Base-by-base conservation (phyloP, 2,113 vertebrate species). In the Lepidothrix coronata region DNA sequence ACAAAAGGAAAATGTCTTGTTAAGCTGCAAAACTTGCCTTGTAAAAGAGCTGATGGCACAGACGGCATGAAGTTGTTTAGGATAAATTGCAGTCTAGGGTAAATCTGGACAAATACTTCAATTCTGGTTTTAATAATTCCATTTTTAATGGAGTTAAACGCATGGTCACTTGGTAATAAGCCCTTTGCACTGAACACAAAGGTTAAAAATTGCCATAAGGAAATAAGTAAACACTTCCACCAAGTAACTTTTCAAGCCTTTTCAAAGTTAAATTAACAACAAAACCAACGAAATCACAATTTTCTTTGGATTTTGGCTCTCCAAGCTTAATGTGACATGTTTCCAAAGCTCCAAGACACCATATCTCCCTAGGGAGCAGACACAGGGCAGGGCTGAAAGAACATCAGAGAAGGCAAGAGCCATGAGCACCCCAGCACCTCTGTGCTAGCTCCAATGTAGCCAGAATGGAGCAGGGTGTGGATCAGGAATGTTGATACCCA, bases 361-460 rank as follows among this genome's bases (percentile, higher is more conserved):
- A 2, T 4, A 6, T 57, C 46, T 77, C 28, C 39, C 55, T 24
- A 39, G 13, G n/a, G 28, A 77, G 18, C 25, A 37, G 55, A 48
- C 28, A 49, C 15, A 61, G 61, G 8, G 7, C 30, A 35, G 16
- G 28, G 33, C 48, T 58, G 21, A 9, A 86, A 12, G 37, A 72
- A 27, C 41, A 57, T 4, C 11, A 52, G n/a, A 68, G 25, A 54
- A 35, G 20, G 20, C 24, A 61, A 72, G 35, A 88, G 57, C 52
- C 33, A 5, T 1, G 15, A 88, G n/a, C n/a, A 80, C 3, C 25
- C 7, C 57, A 74, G 51, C 33, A 46, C 13, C 21, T n/a, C 55
- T 37, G 24, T 7, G 8, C 7, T 35, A 39, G 6, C 17, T 81
- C 44, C 59, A 65, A 1, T 0, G 0, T 0, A 19, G 43, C 30